Evolutionary conservation across 2,113 vertebrate species (phyloP).

Genomic region (Polypterus bichir): DNA sequence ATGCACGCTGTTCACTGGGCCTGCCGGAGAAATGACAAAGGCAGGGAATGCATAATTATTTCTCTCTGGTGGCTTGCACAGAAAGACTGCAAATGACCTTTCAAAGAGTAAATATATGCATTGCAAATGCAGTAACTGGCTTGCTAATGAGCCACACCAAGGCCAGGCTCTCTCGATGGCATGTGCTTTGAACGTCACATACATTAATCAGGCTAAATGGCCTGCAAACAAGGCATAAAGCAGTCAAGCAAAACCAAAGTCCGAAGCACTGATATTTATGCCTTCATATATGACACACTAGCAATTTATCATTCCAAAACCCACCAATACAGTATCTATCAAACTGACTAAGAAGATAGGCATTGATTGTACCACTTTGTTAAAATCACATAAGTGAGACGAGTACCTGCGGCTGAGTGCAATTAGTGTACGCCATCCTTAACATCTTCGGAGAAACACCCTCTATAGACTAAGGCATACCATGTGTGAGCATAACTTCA

Average conservation of each 20-base stretch:
- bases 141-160: conserved; percentile 7
- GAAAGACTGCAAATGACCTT: background rate
- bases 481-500: too few relatives aligned
- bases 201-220: conserved; percentile 10
- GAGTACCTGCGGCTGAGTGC: background rate
- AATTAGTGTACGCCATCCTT: background rate
- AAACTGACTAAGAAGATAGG: too few relatives aligned
- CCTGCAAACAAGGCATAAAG: conserved; percentile 1
- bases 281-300: background rate
- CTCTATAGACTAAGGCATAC: too few relatives aligned
- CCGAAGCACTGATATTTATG: background rate
- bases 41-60: conserved; percentile 6
- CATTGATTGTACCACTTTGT: too few relatives aligned
- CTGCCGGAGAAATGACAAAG: conserved; percentile 3
- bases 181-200: conserved; percentile 2
- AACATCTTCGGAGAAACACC: too few relatives aligned
- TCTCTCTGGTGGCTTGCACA: conserved; percentile 1
- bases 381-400: too few relatives aligned
- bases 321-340: too few relatives aligned
- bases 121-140: conserved; percentile 1
- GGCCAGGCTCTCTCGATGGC: background rate
- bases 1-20: conserved; percentile 3
- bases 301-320: background rate
- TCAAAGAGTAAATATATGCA: conserved; percentile 3
- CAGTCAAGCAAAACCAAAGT: conserved; percentile 1